Base-by-base conservation (phyloP, 2,888 invertebrate genomes). In the Microplitis manilae region DNA sequence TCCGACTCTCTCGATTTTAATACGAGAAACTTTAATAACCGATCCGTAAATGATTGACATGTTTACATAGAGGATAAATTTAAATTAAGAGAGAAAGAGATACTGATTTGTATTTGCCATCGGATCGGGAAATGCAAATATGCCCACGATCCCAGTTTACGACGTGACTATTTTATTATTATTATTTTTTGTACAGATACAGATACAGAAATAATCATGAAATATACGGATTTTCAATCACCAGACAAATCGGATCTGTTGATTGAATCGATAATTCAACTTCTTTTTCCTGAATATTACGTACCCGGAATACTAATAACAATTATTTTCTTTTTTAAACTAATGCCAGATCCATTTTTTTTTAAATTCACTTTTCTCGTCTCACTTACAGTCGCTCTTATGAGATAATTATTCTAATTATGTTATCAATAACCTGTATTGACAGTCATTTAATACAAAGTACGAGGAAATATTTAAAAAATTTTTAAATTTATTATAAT, bases 211-310 rank as follows among this genome's bases (percentile, higher is more conserved):
- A 50, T 50, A 50, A 50, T 50, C 50, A 50, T 50, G 50, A 13
- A 41, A 50, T 50, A 50, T 50, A 9, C 50, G 9, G 50, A 50
- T 50, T 50, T 50, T 50, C 50, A 50, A 50, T 50, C 50, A 73
- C 65, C 60, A 72, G 61, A 72, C 17, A 62, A 72, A 64, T 72
- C 72, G 39, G 72, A 72, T 72, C 64, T 50, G 39, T 13, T 62
- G 59, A 72, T 72, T 72, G 72, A 41, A 72, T 73, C 39, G 67
- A 50, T 67, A 67, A 73, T 73, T 67, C 65, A 9, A 50, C 50
- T 50, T 9, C 50, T 50, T 13, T 50, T 50, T 50, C 50, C 50
- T 50, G 50, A 50, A 4, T 50, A 13, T 50, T 50, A 50, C 50
- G 13, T 50, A 50, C 50, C 50, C 50, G 50, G 50, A 50, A 50